Percentiles rank a stretch among this genome's conserved stretches.
Conservation (phyloP, 2,113 vertebrate genomes). For the Abramis brama region DNA sequence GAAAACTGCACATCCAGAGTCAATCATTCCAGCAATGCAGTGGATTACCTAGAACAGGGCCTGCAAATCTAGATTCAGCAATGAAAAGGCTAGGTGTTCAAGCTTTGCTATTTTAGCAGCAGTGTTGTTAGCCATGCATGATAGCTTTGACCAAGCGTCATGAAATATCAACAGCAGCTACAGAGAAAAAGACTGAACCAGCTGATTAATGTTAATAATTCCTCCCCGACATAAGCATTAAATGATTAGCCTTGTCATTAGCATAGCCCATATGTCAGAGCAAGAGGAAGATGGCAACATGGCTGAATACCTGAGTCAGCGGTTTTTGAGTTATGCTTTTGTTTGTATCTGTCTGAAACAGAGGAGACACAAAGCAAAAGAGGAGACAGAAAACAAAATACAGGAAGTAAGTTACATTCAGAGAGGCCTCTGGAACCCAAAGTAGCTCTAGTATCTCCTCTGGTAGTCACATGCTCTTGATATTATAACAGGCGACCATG, state of each 20-base stretch:
- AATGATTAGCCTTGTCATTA: slow-evolving; percentile 48
- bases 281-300: slow-evolving; percentile 68
- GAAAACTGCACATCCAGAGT: slow-evolving; percentile 15
- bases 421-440: slow-evolving; percentile 45
- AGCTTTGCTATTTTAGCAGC: slow-evolving; percentile 24
- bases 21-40: slow-evolving; percentile 10
- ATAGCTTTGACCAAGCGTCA: slow-evolving; percentile 12
- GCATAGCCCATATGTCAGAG: slow-evolving; percentile 56
- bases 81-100: slow-evolving; percentile 5
- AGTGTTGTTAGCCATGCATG: slow-evolving; percentile 42
- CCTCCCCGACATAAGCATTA: slow-evolving; percentile 20
- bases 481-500: slow-evolving; percentile 45
- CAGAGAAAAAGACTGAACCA: background rate
- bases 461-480: slow-evolving; percentile 47
- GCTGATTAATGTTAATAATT: background rate
- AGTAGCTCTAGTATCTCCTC: slow-evolving; percentile 6
- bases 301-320: slow-evolving; percentile 82
- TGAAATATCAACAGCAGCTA: slow-evolving; percentile 1
- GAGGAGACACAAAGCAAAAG: slow-evolving; percentile 77
- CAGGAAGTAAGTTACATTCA: slow-evolving; percentile 61
- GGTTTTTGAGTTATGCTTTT: slow-evolving; percentile 92
- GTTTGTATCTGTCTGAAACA: slow-evolving; percentile 93
- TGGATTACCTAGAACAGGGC: background rate
- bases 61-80: background rate
- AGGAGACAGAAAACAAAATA: slow-evolving; percentile 66